Percentiles rank a stretch among this genome's conserved stretches.
phyloP scores from a whole-genome alignment of 2,888 invertebrate species.

The Sinotaia quadrata region DNA sequence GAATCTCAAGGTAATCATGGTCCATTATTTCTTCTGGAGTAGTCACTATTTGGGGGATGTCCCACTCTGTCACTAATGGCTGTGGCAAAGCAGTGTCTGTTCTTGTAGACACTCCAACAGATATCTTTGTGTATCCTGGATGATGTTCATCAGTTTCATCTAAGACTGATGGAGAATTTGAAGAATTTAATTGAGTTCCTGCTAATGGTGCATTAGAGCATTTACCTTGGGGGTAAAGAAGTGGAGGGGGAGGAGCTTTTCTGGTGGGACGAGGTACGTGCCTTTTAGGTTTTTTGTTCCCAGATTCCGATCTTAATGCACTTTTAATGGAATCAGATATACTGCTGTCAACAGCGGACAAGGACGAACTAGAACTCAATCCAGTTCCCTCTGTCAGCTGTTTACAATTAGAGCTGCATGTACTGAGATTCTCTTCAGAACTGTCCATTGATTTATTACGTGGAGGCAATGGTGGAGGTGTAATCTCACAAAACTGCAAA shows the following conservation, averaged over 20 bases:
- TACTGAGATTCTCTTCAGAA: not conserved
- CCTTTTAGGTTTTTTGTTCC: no score
- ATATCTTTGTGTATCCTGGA: conserved; percentile 23
- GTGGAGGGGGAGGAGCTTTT: conserved; percentile 60
- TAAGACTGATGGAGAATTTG: no score
- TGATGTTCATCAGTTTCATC: conserved; percentile 27
- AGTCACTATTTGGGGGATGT: no score
- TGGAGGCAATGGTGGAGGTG: conserved; percentile 41
- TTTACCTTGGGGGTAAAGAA: conserved; percentile 27
- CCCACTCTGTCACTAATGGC: not conserved
- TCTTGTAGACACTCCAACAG: not conserved
- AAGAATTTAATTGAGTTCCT: conserved; percentile 2
- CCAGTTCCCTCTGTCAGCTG: not conserved
- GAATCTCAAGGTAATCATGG: conserved; percentile 58
- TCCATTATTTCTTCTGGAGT: not conserved
- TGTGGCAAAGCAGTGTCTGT: conserved; percentile 2
- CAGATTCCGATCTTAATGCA: not conserved
- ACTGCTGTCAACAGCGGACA: not conserved
- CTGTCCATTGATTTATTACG: conserved; percentile 34
- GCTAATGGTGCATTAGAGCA: conserved; percentile 27
- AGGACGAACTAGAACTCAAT: not conserved
- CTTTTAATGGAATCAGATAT: not conserved
- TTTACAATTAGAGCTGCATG: not conserved
- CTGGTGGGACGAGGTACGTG: conserved; percentile 49
- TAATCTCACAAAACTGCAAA: conserved; percentile 10